Evolutionary conservation across 2,888 invertebrate species (phyloP).

Genomic region (Ochropacha duplaris): DNA sequence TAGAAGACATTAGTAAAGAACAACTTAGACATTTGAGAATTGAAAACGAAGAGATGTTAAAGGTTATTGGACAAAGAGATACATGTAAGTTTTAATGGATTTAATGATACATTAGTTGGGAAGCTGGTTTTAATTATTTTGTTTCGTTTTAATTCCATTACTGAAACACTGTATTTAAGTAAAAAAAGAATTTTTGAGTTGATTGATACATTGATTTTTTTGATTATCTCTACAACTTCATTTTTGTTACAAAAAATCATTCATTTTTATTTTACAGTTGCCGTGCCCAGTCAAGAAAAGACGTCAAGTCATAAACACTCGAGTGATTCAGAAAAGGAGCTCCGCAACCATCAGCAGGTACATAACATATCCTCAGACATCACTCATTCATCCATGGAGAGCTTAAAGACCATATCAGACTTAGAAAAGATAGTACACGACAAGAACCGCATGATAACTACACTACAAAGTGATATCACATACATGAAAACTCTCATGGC

Average conservation of each 20-base stretch:
- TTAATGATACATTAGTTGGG: too few relatives aligned
- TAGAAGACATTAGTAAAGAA: conserved; percentile 38
- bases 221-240: too few relatives aligned
- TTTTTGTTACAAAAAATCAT: neutral
- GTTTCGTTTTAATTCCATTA: too few relatives aligned
- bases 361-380: conserved; percentile 61
- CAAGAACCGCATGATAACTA: conserved; percentile 69
- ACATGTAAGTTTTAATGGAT: conserved; percentile 51
- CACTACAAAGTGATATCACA: conserved; percentile 64
- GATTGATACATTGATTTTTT: too few relatives aligned
- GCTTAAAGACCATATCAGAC: conserved; percentile 68
- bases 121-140: too few relatives aligned
- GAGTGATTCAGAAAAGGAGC: conserved; percentile 42
- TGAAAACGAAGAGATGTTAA: conserved; percentile 57
- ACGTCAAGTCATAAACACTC: conserved; percentile 38
- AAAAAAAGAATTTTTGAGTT: too few relatives aligned
- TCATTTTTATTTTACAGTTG: conserved; percentile 46
- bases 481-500: conserved; percentile 67
- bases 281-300: conserved; percentile 49
- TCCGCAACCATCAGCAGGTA: conserved; percentile 61
- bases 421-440: conserved; percentile 72
- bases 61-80: conserved; percentile 52
- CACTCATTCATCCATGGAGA: conserved; percentile 65
- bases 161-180: too few relatives aligned
- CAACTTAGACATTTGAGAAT: conserved; percentile 42